Percentiles rank a stretch among this genome's conserved stretches.
Conservation (phyloP, 2,888 invertebrate species). For the Polia nebulosa region DNA sequence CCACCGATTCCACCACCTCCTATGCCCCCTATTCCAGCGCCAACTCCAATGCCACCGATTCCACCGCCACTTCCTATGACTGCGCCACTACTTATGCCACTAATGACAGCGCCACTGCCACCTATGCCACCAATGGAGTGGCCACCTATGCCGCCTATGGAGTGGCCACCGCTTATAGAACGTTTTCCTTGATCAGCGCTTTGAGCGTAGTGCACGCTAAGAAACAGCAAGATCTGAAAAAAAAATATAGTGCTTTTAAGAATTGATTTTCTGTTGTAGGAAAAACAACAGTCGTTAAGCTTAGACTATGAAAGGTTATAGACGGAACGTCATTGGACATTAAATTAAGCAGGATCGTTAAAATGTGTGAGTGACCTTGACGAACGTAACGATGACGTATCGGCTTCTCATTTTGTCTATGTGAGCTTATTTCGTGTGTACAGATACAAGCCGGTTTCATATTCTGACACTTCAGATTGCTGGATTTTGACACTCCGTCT, state of each 20-base stretch:
- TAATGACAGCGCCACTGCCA: constrained; percentile 13
- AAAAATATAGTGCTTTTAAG: not conserved
- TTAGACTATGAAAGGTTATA: too few relatives aligned
- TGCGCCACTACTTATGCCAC: constrained; percentile 16
- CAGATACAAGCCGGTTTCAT: too few relatives aligned
- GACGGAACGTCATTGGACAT: too few relatives aligned
- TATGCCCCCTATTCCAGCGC: constrained; percentile 19
- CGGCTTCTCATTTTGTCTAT: too few relatives aligned
- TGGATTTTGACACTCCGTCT: too few relatives aligned
- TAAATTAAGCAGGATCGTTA: too few relatives aligned
- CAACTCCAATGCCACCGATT: constrained; percentile 27
- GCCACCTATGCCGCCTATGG: too few relatives aligned
- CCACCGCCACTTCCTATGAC: constrained; percentile 21
- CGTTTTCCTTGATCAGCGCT: constrained; percentile 70
- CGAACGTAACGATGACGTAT: too few relatives aligned
- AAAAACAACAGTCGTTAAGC: not conserved
- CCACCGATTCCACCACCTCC: constrained; percentile 3
- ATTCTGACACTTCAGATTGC: too few relatives aligned
- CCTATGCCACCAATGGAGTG: constrained; percentile 12
- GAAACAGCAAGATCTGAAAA: constrained; percentile 74
- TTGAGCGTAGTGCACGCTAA: constrained; percentile 62
- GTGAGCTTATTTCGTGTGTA: too few relatives aligned
- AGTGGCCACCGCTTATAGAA: constrained; percentile 41
- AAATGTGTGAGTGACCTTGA: too few relatives aligned
- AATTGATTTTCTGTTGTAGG: not conserved